Evolutionary conservation across 2,888 invertebrate genomes (phyloP).

Genomic region (Rhynchonema sp.): DNA sequence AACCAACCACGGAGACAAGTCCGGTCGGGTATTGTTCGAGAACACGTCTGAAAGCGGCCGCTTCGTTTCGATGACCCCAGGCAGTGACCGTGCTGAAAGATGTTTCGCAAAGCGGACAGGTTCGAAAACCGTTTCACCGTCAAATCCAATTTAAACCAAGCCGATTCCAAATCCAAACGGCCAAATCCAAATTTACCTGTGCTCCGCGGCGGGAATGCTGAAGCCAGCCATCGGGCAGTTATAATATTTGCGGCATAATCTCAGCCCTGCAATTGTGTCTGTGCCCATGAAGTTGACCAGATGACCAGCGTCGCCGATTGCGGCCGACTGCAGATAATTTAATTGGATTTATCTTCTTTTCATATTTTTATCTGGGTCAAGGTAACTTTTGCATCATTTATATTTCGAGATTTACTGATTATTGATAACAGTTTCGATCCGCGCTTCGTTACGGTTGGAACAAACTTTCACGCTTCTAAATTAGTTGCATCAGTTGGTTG

Average conservation of each 20-base stretch:
- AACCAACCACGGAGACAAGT: conserved; percentile 14
- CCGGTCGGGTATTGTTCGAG: conserved; percentile 29
- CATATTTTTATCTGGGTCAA: too few relatives aligned
- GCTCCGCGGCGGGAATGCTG: conserved; percentile 36
- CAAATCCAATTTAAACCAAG: too few relatives aligned
- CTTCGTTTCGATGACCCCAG: conserved; percentile 33
- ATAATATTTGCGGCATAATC: conserved; percentile 30
- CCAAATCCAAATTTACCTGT: conserved; percentile 22
- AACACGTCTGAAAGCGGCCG: conserved; percentile 33
- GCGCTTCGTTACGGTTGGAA: too few relatives aligned
- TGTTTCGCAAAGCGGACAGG: too few relatives aligned
- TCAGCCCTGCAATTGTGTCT: conserved; percentile 33
- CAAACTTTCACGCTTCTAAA: too few relatives aligned
- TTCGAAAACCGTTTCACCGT: too few relatives aligned
- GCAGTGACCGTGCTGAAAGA: conserved; percentile 34
- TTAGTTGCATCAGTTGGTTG: too few relatives aligned
- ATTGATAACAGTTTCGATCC: too few relatives aligned
- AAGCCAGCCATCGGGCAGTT: conserved; percentile 31
- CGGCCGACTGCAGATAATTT: conserved; percentile 29
- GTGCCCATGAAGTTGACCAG: conserved; percentile 36
- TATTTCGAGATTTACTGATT: too few relatives aligned
- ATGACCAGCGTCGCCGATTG: conserved; percentile 35
- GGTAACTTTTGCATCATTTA: too few relatives aligned
- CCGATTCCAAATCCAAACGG: background rate
- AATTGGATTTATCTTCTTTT: too few relatives aligned